phyloP scores from a whole-genome alignment of 1,140 invertebrate genomes.

The Bombus soroeensis region DNA sequence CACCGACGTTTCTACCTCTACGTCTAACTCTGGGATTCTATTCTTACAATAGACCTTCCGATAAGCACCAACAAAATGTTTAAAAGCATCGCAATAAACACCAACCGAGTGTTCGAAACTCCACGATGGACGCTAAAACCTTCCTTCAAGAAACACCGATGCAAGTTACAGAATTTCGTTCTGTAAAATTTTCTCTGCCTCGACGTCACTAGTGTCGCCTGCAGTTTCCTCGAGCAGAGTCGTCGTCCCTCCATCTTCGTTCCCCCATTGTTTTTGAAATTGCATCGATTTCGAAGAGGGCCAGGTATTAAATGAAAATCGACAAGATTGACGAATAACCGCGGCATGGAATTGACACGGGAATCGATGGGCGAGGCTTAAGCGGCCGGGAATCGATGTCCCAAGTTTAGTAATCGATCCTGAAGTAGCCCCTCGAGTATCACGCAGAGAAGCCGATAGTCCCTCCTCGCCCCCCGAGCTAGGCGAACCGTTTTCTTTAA shows the following conservation, averaged over 20 bases:
- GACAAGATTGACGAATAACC: conserved; percentile 33
- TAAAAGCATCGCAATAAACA: rapidly evolving
- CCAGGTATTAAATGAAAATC: background rate
- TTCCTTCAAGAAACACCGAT: too few relatives aligned
- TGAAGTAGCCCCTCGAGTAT: conserved; percentile 34
- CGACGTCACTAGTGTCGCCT: too few relatives aligned
- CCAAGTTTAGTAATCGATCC: conserved; percentile 57
- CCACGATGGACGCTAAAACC: too few relatives aligned
- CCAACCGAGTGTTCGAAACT: too few relatives aligned
- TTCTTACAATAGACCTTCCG: too few relatives aligned
- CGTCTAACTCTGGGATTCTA: too few relatives aligned
- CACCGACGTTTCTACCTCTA: too few relatives aligned
- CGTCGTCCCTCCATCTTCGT: background rate
- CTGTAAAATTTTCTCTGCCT: too few relatives aligned
- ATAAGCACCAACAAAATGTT: rapidly evolving
- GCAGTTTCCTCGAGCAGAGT: background rate
- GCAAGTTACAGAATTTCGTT: too few relatives aligned
- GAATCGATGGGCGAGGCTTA: conserved; percentile 16
- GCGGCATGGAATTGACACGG: conserved; percentile 24
- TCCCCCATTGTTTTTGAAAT: background rate
- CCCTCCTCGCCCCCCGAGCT: background rate
- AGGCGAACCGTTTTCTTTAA: conserved; percentile 38
- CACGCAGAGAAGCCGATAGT: background rate
- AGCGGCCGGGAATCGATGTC: conserved; percentile 9
- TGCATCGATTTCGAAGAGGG: too few relatives aligned